Evolutionary conservation across 2,888 invertebrate species (phyloP).

Genomic region (Anoplius nigerrimus): DNA sequence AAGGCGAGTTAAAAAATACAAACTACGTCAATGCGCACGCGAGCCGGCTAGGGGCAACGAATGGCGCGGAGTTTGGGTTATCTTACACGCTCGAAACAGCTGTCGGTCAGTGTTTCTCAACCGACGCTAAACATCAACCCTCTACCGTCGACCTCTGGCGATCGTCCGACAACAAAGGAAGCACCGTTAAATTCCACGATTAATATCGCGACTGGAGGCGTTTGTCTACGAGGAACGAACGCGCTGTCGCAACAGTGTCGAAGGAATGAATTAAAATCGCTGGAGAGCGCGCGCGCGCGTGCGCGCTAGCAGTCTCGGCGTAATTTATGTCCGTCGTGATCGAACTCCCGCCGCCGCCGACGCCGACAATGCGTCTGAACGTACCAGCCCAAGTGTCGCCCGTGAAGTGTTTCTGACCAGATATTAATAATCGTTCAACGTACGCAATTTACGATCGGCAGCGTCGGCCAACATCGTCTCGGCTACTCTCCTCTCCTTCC

Average conservation of each 20-base stretch:
- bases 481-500: slow-evolving; percentile 11
- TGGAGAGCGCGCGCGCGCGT: too few species aligned
- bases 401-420: slow-evolving; percentile 22
- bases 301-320: background rate
- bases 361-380: slow-evolving; percentile 29
- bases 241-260: background rate
- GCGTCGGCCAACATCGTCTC: slow-evolving; percentile 10
- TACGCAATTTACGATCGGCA: slow-evolving; percentile 36
- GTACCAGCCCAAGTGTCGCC: slow-evolving; percentile 47
- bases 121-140: slow-evolving; percentile 24
- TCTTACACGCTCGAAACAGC: slow-evolving; percentile 70
- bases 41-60: slow-evolving; percentile 45
- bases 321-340: slow-evolving; percentile 27
- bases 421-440: slow-evolving; percentile 42
- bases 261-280: background rate
- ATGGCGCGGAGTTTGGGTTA: slow-evolving; percentile 63
- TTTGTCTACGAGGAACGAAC: too few species aligned
- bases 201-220: too few species aligned
- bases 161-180: too few species aligned
- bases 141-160: background rate
- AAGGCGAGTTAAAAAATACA: slow-evolving; percentile 64
- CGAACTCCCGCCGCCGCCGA: slow-evolving; percentile 26
- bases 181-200: too few species aligned
- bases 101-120: slow-evolving; percentile 73
- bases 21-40: slow-evolving; percentile 70